Evolutionary conservation across 2,888 invertebrate species (phyloP).

Genomic region (Orthosia cruda): DNA sequence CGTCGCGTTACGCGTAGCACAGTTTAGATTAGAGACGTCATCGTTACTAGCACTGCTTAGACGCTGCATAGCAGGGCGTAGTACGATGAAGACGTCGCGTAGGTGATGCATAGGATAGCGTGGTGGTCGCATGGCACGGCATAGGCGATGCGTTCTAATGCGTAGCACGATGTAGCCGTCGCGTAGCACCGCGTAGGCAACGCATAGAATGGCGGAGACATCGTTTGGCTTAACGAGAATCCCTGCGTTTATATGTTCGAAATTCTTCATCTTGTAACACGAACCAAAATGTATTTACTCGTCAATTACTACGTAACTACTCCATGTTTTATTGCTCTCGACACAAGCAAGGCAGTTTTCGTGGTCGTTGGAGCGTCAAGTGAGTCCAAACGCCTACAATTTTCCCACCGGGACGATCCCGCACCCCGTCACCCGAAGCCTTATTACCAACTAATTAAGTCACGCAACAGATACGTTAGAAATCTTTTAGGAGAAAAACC

Average conservation of each 20-base stretch:
- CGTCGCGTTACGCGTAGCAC: neutral
- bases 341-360: conserved; percentile 82
- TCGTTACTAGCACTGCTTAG: neutral
- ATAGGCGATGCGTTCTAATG: no score
- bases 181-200: neutral
- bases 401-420: conserved; percentile 84
- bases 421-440: conserved; percentile 83
- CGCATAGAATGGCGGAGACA: no score
- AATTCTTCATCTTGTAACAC: neutral
- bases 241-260: no score
- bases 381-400: conserved; percentile 85
- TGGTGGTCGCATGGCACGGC: neutral
- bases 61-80: neutral
- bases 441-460: conserved; percentile 80
- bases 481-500: conserved; percentile 65
- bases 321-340: conserved; percentile 70
- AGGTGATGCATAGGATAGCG: neutral
- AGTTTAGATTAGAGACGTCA: neutral
- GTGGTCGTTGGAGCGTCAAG: conserved; percentile 88
- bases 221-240: no score
- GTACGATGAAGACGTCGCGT: neutral
- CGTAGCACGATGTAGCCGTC: neutral
- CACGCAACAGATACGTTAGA: conserved; percentile 67
- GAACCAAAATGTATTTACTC: neutral
- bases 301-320: conserved; percentile 40